Evolutionary conservation across 2,888 invertebrate species (phyloP).

Genomic region (Syrphus vitripennis): DNA sequence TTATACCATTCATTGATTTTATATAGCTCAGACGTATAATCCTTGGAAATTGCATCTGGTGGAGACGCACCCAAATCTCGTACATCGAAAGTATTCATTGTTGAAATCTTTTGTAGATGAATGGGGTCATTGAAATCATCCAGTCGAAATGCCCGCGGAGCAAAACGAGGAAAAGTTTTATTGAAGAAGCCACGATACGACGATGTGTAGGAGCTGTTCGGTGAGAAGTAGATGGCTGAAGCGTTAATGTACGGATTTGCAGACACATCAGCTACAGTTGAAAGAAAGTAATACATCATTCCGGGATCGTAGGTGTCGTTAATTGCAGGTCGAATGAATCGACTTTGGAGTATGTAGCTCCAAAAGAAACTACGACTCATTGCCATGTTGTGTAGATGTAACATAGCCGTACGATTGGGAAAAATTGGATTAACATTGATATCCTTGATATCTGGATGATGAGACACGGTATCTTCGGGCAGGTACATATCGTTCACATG

Average conservation of each 20-base stretch:
- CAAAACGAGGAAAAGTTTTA: conserved; percentile 96
- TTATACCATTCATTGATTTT: conserved; percentile 97
- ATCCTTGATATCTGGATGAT: conserved; percentile 95
- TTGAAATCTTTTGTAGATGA: conserved; percentile 96
- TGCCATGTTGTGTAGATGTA: conserved; percentile 98
- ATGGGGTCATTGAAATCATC: conserved; percentile 98
- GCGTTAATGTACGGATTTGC: conserved; percentile 95
- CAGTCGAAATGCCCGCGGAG: conserved; percentile 93
- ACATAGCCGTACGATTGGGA: conserved; percentile 94
- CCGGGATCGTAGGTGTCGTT: conserved; percentile 98
- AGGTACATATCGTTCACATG: conserved; percentile 92
- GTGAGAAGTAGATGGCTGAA: conserved; percentile 96
- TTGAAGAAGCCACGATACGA: conserved; percentile 98
- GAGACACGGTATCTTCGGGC: conserved; percentile 92
- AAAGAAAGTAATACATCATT: conserved; percentile 98
- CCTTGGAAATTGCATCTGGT: conserved; percentile 89
- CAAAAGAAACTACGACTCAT: conserved; percentile 97
- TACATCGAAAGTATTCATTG: conserved; percentile 94
- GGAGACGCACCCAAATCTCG: conserved; percentile 93
- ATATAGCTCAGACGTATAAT: conserved; percentile 95
- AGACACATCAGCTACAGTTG: conserved; percentile 96
- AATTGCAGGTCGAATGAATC: conserved; percentile 93
- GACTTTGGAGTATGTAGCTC: conserved; percentile 95
- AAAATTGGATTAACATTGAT: conserved; percentile 96
- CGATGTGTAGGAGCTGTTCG: conserved; percentile 96